Conservation (phyloP, 2,888 invertebrate species). For the Anorthoa munda region DNA sequence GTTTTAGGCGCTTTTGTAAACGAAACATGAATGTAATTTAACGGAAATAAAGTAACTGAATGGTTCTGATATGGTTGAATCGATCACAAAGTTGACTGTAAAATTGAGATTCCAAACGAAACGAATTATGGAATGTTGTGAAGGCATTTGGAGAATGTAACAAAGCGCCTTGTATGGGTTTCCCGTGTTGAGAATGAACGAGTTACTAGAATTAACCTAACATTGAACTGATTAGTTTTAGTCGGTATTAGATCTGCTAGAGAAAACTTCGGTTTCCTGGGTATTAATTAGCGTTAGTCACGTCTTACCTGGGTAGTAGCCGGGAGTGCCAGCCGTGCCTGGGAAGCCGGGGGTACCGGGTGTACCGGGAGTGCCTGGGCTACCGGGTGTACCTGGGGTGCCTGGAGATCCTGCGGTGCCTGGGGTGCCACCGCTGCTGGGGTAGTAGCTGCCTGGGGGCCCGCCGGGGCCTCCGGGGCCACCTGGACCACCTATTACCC, state of each 20-base stretch:
- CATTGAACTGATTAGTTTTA: not conserved
- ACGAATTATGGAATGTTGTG: not conserved
- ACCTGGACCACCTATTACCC: slow-evolving; percentile 62
- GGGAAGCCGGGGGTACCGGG: slow-evolving; percentile 78
- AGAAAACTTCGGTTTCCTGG: not conserved
- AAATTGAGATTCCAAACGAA: not conserved
- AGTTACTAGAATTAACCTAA: slow-evolving; percentile 2
- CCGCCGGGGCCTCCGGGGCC: slow-evolving; percentile 81
- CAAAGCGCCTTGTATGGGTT: not conserved
- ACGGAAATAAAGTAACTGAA: not conserved
- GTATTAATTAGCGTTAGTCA: slow-evolving; percentile 48
- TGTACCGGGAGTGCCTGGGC: slow-evolving; percentile 69
- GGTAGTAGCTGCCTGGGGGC: slow-evolving; percentile 66
- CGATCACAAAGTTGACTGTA: slow-evolving; percentile 2
- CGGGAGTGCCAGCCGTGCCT: slow-evolving; percentile 69
- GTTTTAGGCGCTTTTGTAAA: slow-evolving; percentile 44
- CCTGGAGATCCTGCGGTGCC: slow-evolving; percentile 65
- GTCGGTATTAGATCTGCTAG: not conserved
- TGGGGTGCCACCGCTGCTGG: slow-evolving; percentile 48
- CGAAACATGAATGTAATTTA: not conserved
- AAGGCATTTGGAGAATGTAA: not conserved
- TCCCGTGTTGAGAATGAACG: slow-evolving; percentile 10
- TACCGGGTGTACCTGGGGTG: slow-evolving; percentile 69
- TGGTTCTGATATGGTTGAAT: not conserved
- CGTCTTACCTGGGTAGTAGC: slow-evolving; percentile 74